Percentiles rank a stretch among this genome's conserved stretches.
Conservation (phyloP, 2,113 vertebrate species). For the Poeciliopsis retropinna region DNA sequence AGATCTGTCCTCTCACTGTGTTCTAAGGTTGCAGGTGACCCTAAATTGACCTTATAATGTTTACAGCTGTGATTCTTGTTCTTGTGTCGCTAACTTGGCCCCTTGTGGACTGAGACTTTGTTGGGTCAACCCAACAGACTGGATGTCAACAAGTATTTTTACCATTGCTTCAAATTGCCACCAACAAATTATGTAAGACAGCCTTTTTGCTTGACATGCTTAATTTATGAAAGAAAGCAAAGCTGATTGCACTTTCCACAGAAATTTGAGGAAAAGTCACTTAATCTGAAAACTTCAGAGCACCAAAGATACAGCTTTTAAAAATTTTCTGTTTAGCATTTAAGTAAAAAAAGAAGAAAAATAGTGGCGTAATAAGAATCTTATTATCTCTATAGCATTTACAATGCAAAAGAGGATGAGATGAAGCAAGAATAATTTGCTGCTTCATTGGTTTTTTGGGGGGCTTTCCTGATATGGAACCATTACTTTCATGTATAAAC, state of each 20-base stretch:
- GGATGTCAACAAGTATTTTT: neutral
- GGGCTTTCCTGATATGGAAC: neutral
- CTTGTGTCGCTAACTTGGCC: neutral
- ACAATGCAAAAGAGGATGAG: neutral
- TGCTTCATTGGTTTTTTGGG: neutral
- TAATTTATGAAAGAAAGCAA: too few species aligned
- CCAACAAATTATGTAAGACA: neutral
- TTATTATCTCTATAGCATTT: neutral
- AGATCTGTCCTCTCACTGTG: neutral
- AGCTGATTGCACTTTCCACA: neutral
- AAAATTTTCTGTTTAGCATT: neutral
- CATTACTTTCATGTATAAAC: neutral
- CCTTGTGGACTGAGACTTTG: neutral
- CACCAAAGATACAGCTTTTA: neutral
- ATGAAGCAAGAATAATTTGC: neutral
- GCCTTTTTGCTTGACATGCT: neutral
- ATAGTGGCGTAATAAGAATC: neutral
- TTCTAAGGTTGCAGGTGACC: neutral
- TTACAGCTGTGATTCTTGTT: neutral
- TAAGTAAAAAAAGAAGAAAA: too few species aligned
- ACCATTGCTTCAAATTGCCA: neutral
- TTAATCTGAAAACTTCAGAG: neutral
- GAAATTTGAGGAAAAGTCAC: neutral
- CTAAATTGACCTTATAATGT: neutral
- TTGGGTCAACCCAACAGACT: neutral